Evolutionary conservation across 2,797 vertebrate genomes (phyloP).

Genomic region (Picus viridis): DNA sequence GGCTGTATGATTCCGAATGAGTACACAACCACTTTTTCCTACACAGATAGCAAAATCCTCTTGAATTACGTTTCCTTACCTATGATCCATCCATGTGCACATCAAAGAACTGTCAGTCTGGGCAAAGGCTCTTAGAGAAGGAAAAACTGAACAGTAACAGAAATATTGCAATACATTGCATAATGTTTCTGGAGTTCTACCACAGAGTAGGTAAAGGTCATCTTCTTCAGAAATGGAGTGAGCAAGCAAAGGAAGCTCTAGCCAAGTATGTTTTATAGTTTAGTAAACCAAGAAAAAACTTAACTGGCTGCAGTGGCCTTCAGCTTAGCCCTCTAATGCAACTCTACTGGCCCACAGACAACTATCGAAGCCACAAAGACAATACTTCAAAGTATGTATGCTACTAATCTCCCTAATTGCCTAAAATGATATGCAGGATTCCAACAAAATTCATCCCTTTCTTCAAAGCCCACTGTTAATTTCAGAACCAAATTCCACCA

Average conservation of each 20-base stretch:
- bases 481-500: slow-evolving; percentile 17
- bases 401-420: background rate
- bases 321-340: background rate
- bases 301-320: slow-evolving; percentile 7
- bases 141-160: background rate
- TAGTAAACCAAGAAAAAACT: slow-evolving; percentile 23
- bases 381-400: background rate
- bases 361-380: background rate
- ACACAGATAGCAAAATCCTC: background rate
- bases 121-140: background rate
- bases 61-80: background rate
- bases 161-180: background rate
- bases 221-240: background rate
- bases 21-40: background rate
- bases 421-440: slow-evolving; percentile 16
- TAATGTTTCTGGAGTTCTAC: slow-evolving; percentile 21
- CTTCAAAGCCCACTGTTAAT: background rate
- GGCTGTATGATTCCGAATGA: background rate
- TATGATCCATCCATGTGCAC: background rate
- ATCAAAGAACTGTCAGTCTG: background rate
- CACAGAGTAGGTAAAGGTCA: slow-evolving; percentile 26
- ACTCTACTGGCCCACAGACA: slow-evolving; percentile 12
- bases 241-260: slow-evolving; percentile 17
- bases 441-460: background rate
- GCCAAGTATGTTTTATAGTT: background rate